Evolutionary conservation across 1,140 invertebrate species (phyloP).

Genomic region (Oppia nitens): DNA sequence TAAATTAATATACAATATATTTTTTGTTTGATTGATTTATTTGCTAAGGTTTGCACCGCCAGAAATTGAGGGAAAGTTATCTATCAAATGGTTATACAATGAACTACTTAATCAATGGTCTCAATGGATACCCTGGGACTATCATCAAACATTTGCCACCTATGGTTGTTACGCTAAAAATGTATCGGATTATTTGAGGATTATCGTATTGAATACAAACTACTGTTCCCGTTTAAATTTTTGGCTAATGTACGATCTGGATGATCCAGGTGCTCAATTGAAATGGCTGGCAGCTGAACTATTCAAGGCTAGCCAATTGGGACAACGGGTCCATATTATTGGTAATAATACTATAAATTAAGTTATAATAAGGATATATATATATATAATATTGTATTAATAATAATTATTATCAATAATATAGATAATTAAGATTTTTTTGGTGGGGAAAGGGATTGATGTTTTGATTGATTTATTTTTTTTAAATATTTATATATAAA

Average conservation of each 20-base stretch:
- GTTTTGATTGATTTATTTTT: too few species aligned
- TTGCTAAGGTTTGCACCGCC: slow-evolving; percentile 22
- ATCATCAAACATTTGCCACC: background rate
- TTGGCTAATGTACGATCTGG: background rate
- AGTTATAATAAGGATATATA: too few species aligned
- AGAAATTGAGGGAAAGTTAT: slow-evolving; percentile 24
- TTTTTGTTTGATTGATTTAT: slow-evolving; percentile 31
- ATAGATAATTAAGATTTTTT: too few species aligned
- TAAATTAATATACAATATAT: too few species aligned
- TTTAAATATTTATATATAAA: too few species aligned
- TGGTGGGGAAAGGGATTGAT: too few species aligned
- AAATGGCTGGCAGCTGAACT: slow-evolving; percentile 8
- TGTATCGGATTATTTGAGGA: slow-evolving; percentile 12
- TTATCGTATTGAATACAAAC: slow-evolving; percentile 15
- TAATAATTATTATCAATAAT: too few species aligned
- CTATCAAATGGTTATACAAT: slow-evolving; percentile 30
- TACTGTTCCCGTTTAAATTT: slow-evolving; percentile 12
- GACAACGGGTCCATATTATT: slow-evolving; percentile 11
- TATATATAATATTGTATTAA: too few species aligned
- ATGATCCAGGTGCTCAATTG: slow-evolving; percentile 10
- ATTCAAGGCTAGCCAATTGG: background rate
- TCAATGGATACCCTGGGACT: slow-evolving; percentile 25
- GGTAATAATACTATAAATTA: too few species aligned
- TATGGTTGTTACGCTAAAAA: slow-evolving; percentile 13
- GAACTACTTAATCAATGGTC: slow-evolving; percentile 27